phyloP scores from a whole-genome alignment of 2,113 vertebrate genomes.

The Actinemys pallida region DNA sequence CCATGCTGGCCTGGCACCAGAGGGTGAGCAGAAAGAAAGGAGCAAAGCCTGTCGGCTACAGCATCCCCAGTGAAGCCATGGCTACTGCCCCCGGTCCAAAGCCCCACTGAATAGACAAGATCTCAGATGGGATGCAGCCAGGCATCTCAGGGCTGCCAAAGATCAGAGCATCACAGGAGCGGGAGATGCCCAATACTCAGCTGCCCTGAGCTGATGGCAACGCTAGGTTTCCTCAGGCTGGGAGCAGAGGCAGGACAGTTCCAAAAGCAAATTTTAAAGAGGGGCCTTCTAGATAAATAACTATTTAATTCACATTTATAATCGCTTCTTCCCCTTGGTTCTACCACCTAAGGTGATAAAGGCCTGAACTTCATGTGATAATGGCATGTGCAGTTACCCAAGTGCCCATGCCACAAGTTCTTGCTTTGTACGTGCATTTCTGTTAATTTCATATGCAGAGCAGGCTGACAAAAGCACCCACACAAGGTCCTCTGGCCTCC shows the following conservation, averaged over 20 bases:
- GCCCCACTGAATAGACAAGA: neutral
- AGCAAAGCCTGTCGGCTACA: neutral
- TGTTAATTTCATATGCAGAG: conserved; percentile 34
- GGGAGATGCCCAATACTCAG: neutral
- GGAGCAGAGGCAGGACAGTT: neutral
- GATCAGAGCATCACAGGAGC: neutral
- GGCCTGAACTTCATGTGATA: neutral
- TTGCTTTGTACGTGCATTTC: neutral
- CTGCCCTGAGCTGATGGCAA: neutral
- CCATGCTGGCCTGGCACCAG: neutral
- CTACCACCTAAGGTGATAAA: conserved; percentile 52
- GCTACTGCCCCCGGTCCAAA: neutral
- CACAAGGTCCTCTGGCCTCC: conserved; percentile 50
- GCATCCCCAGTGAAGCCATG: neutral
- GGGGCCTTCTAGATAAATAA: neutral
- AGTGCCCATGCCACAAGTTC: neutral
- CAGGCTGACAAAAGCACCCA: conserved; percentile 39
- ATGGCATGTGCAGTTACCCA: neutral
- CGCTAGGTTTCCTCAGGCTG: neutral
- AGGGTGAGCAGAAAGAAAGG: neutral
- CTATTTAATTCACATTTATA: neutral
- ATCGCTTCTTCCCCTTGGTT: neutral
- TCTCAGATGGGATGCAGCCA: neutral
- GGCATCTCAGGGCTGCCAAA: neutral
- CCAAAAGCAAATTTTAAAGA: neutral